Percentiles rank a stretch among this genome's conserved stretches.
Conservation (phyloP, 2,797 vertebrate species). For the Gallirallus australis region DNA sequence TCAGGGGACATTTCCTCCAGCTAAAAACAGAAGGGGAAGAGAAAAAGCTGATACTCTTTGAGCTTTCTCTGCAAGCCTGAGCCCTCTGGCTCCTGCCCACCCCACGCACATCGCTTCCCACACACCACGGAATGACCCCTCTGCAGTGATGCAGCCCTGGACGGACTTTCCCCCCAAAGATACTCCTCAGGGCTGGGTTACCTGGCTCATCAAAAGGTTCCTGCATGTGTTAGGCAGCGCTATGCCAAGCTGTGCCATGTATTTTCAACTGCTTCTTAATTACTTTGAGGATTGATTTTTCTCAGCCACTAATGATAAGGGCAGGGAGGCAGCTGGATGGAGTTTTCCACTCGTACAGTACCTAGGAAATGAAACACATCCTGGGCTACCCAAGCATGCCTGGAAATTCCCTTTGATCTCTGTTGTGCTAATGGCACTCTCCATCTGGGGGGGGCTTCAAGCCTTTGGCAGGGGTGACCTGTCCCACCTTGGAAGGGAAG, state of each 20-base stretch:
- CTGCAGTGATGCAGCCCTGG: rapidly evolving
- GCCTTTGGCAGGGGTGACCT: background rate
- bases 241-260: rapidly evolving
- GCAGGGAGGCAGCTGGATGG: constrained; percentile 26
- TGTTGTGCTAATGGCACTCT: background rate
- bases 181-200: background rate
- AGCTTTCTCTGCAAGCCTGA: constrained; percentile 7
- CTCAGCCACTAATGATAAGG: background rate
- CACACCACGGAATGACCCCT: background rate
- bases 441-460: background rate
- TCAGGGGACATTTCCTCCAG: constrained; percentile 19
- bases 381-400: background rate
- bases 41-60: constrained; percentile 53
- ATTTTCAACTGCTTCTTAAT: constrained; percentile 25
- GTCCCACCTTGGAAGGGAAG: background rate
- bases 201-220: background rate
- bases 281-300: constrained; percentile 24
- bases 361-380: constrained; percentile 46
- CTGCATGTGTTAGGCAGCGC: rapidly evolving
- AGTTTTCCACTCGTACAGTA: background rate
- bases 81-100: background rate
- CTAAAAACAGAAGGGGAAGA: constrained; percentile 58
- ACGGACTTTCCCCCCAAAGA: background rate
- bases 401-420: background rate
- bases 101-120: rapidly evolving